These are phyloP conservation scores for Bergia sp. DNA, from an alignment of 92 coral and sea anemone species.

Conservation along the genomic window DNA sequence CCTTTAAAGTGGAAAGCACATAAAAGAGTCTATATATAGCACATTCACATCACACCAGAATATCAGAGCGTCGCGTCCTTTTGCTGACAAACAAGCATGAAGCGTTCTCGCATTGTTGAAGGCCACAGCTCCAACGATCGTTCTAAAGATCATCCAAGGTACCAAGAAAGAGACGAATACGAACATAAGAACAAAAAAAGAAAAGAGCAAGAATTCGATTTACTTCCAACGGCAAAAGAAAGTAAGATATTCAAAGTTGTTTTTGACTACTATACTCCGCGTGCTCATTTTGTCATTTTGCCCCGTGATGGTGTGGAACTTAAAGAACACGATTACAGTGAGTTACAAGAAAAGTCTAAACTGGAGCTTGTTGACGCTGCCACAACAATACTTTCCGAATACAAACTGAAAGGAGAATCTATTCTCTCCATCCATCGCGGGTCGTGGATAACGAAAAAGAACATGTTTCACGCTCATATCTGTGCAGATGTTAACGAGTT, in stretches of 20 bases:
- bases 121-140: conserved; percentile 9
- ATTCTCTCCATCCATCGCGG: conserved; percentile 80
- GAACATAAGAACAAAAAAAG: background rate
- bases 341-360: conserved; percentile 1
- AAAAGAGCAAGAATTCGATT: conserved; percentile 44
- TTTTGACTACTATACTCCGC: conserved; percentile 83
- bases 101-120: background rate
- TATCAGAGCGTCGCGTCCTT: conserved; percentile 26
- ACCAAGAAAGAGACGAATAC: conserved; percentile 15
- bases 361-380: conserved; percentile 59
- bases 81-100: conserved; percentile 10
- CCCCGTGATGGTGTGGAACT: conserved; percentile 50
- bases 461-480: conserved; percentile 70
- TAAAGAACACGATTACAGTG: conserved; percentile 37
- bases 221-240: conserved; percentile 49
- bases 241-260: conserved; percentile 61
- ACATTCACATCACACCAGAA: background rate
- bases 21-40: background rate
- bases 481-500: conserved; percentile 63
- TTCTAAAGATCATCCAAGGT: background rate
- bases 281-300: conserved; percentile 75
- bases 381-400: conserved; percentile 52
- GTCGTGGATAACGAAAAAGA: conserved; percentile 67
- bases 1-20: background rate
- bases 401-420: conserved; percentile 38